Percentiles rank a stretch among this genome's conserved stretches.
Evolutionary conservation across 2,113 vertebrate genomes (phyloP).

Genomic region (Notechis scutatus): DNA sequence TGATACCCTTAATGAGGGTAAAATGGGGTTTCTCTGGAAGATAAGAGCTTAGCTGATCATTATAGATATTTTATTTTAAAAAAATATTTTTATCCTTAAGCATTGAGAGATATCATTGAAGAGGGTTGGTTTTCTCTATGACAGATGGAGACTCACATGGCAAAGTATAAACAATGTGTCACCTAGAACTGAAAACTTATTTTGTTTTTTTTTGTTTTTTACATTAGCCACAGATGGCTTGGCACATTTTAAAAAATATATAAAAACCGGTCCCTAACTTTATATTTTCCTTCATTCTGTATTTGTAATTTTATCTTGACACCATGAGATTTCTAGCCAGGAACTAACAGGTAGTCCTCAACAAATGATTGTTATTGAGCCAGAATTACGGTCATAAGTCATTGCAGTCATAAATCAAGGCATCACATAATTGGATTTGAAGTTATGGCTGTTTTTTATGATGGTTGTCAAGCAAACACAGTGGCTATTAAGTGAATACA

Average conservation of each 20-base stretch:
- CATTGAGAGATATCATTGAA: conserved; percentile 43
- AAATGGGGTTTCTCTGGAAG: not conserved
- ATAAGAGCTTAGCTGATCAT: not conserved
- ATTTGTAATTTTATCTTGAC: conserved; percentile 12
- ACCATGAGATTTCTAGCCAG: not conserved
- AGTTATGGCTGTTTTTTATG: not conserved
- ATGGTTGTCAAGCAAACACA: not conserved
- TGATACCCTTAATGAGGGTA: not conserved
- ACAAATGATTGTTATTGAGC: not conserved
- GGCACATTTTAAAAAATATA: conserved; percentile 53
- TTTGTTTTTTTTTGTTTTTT: conserved; percentile 68
- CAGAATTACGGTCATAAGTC: not conserved
- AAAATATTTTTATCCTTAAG: conserved; percentile 25
- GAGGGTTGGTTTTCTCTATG: conserved; percentile 54
- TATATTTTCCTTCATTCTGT: conserved; percentile 32
- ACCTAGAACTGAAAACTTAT: conserved; percentile 41
- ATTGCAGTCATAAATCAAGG: not conserved
- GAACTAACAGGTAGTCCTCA: not conserved
- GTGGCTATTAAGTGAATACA: not conserved
- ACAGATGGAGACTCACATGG: conserved; percentile 70
- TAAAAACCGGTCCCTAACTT: conserved; percentile 39
- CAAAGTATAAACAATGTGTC: conserved; percentile 59
- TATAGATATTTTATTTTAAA: not conserved
- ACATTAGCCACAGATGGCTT: conserved; percentile 68
- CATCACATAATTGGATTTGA: not conserved